Percentiles rank a stretch among this genome's conserved stretches.
Conservation (phyloP, 1,140 invertebrate species). For the Rhagoletis zephyria region DNA sequence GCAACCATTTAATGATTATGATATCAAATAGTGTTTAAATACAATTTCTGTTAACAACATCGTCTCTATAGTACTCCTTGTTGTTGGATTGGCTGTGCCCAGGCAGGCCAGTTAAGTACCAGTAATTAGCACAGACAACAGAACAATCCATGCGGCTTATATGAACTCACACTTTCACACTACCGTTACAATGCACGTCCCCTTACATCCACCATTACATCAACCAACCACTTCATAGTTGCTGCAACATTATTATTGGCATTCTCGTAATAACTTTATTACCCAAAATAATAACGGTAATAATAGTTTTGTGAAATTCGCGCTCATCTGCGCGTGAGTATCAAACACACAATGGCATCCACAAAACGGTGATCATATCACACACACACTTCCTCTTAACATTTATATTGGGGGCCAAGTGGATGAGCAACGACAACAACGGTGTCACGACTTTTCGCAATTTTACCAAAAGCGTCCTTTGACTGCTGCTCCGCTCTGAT, state of each 20-base stretch:
- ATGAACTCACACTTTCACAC: no score
- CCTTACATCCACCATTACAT: no score
- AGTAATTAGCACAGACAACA: no score
- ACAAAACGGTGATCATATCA: neutral
- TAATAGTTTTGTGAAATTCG: constrained; percentile 40
- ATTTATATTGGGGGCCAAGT: neutral
- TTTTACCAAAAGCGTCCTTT: neutral
- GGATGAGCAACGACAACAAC: neutral
- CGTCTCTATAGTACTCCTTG: no score
- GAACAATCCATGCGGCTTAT: no score
- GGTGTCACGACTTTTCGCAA: neutral
- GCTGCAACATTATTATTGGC: neutral
- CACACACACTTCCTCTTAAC: neutral
- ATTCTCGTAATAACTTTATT: constrained; percentile 25
- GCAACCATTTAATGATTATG: no score
- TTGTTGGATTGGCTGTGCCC: no score
- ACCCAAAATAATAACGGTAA: constrained; percentile 33
- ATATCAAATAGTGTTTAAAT: no score
- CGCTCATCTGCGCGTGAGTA: constrained; percentile 5
- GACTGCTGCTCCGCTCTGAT: neutral
- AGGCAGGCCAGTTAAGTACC: no score
- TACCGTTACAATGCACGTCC: no score
- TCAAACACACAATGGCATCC: neutral
- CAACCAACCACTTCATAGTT: neutral
- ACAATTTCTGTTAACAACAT: no score